These are phyloP conservation scores for Pyrrhosoma nymphula DNA, from an alignment of 2,888 invertebrate genomes.

Conservation along the genomic window DNA sequence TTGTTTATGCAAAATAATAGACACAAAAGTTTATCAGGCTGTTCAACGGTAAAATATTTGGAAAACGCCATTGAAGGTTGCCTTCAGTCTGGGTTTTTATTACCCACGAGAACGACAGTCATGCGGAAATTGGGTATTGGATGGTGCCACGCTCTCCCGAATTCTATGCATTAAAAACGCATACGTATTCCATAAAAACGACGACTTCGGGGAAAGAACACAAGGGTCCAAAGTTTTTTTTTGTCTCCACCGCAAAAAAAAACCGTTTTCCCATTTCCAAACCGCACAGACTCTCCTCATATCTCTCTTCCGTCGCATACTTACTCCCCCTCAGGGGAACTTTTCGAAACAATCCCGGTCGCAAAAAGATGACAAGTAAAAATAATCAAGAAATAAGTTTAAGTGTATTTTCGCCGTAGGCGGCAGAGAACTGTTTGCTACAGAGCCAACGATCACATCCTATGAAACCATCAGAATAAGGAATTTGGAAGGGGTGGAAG, in stretches of 20 bases:
- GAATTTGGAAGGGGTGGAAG: background rate
- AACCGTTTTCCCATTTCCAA: background rate
- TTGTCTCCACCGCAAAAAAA: no score
- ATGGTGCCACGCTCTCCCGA: background rate
- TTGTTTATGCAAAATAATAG: background rate
- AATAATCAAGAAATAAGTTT: conserved; percentile 4
- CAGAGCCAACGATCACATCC: background rate
- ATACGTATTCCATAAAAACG: background rate
- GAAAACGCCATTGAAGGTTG: background rate
- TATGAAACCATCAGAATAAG: background rate
- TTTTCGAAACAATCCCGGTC: background rate
- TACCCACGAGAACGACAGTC: background rate
- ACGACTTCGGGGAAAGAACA: background rate
- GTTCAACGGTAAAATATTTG: background rate
- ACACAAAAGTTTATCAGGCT: background rate
- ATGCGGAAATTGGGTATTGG: background rate
- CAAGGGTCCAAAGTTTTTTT: background rate
- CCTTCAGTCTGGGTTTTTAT: background rate
- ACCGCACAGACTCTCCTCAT: background rate
- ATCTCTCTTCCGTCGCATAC: background rate
- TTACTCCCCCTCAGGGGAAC: background rate
- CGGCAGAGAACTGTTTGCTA: background rate
- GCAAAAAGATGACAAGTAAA: conserved; percentile 8
- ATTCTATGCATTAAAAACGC: conserved; percentile 31
- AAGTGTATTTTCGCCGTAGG: conserved; percentile 13